Evolutionary conservation across 2,797 vertebrate species (phyloP), one percentile per base, ranked within the genome.

Genomic region (Tiaroga cobitis): DNA sequence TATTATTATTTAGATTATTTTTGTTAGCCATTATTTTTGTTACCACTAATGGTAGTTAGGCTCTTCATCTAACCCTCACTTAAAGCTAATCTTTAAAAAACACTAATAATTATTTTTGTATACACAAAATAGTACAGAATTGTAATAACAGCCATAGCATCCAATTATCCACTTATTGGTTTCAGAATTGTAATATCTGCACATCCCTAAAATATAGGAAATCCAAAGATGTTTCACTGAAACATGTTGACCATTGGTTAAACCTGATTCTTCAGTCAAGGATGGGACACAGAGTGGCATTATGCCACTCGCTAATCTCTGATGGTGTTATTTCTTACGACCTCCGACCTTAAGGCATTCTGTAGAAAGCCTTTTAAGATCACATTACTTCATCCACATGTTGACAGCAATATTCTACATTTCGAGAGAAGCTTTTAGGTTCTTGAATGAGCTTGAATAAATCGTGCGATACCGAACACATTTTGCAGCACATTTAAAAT

Each of bases 361-460:
- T 68, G 43, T 41, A 76, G 73, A 83, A 84, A 84, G 74, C 65
- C 75, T 84, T 84, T 78, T 34, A 59, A 59, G 83, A 59, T 84
- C 83, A 69, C 49, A 41, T 84, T 84, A 78, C 82, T 83, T 76
- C 72, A 67, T 43, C 49, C 65, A 61, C 75, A 78, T 59, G 43
- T 56, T 54, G 72, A 76, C 43, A 54, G 46, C 43, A 21, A 34
- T 61, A 34, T 34, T 74, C 34, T 34, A 46, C 37, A 59, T 82
- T 82, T 74, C 24, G 16, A 83, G 41, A 82, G 81, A 75, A 34
- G 82, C 59, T 83, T 83, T 83, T 83, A 67, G 72, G 72, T 54
- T 76, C 72, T 21, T 39, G 24, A 83, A 83, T n/a, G 13, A 75
- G 34, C 70, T 61, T 61, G 41, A 61, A 74, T 76, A 32, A 56